These are phyloP conservation scores for Apis dorsata DNA, from an alignment of 1,140 invertebrate genomes.

Conservation along the genomic window DNA sequence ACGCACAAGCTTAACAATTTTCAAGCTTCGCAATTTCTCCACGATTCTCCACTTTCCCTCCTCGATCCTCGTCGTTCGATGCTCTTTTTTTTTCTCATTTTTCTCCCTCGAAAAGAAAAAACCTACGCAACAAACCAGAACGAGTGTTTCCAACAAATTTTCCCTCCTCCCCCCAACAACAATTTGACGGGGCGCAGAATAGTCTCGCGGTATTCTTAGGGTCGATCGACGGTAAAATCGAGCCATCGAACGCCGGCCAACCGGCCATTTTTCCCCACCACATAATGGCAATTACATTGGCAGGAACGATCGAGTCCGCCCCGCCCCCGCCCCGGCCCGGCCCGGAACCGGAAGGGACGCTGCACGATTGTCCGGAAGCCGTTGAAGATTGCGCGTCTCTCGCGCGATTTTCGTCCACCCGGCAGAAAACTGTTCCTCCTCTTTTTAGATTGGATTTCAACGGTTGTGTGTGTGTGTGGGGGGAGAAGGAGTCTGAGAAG, in stretches of 20 bases:
- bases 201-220: too few relatives aligned
- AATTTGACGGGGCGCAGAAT: too few relatives aligned
- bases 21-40: too few relatives aligned
- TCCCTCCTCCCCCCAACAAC: too few relatives aligned
- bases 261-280: constrained; percentile 33
- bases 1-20: too few relatives aligned
- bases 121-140: too few relatives aligned
- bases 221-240: constrained; percentile 44
- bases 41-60: too few relatives aligned
- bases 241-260: constrained; percentile 25
- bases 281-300: constrained; percentile 45
- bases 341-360: constrained; percentile 39
- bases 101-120: too few relatives aligned
- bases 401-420: constrained; percentile 13
- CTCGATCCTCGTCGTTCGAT: too few relatives aligned
- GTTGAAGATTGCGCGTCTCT: constrained; percentile 40
- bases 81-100: too few relatives aligned
- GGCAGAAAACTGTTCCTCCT: neutral
- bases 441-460: neutral
- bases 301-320: constrained; percentile 26
- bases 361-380: constrained; percentile 43
- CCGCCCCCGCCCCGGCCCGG: neutral
- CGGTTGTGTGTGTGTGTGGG: neutral
- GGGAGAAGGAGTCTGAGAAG: neutral
- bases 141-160: too few relatives aligned